phyloP scores from a whole-genome alignment of 2,797 vertebrate genomes.

The Peromyscus eremicus region DNA sequence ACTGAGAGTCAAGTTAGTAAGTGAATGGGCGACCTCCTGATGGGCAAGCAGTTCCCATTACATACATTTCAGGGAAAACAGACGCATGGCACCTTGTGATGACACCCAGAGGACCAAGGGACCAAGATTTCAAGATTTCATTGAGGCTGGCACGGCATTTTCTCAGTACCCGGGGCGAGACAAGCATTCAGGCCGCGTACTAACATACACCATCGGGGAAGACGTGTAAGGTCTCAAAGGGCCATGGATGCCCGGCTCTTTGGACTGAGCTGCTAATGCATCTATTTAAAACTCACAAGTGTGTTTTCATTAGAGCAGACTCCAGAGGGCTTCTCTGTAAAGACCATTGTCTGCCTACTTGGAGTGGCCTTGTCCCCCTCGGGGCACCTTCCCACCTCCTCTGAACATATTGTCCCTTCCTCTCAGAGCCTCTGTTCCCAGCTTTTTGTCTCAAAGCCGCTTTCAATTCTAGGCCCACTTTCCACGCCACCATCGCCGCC shows the following conservation, averaged over 20 bases:
- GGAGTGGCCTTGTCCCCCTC: background rate
- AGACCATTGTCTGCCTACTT: background rate
- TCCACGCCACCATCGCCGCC: background rate
- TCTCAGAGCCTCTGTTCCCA: rapidly evolving
- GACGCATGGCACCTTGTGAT: rapidly evolving
- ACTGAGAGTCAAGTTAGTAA: background rate
- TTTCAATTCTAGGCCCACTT: background rate
- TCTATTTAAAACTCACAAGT: constrained; percentile 17
- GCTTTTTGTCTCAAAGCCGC: background rate
- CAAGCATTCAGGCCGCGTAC: rapidly evolving
- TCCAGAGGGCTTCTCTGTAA: background rate
- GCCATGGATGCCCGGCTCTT: constrained; percentile 24
- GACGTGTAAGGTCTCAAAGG: background rate
- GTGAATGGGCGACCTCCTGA: rapidly evolving
- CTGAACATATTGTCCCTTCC: rapidly evolving
- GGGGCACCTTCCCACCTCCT: background rate
- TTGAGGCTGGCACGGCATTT: rapidly evolving
- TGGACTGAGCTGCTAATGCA: background rate
- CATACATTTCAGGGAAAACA: rapidly evolving
- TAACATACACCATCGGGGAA: background rate
- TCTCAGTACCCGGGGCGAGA: background rate
- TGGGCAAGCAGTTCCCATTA: rapidly evolving
- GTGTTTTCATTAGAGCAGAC: background rate
- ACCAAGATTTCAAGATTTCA: background rate
- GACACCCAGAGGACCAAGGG: rapidly evolving